Evolutionary conservation across 1,140 invertebrate species (phyloP).

Genomic region (Lordiphosa collinella): DNA sequence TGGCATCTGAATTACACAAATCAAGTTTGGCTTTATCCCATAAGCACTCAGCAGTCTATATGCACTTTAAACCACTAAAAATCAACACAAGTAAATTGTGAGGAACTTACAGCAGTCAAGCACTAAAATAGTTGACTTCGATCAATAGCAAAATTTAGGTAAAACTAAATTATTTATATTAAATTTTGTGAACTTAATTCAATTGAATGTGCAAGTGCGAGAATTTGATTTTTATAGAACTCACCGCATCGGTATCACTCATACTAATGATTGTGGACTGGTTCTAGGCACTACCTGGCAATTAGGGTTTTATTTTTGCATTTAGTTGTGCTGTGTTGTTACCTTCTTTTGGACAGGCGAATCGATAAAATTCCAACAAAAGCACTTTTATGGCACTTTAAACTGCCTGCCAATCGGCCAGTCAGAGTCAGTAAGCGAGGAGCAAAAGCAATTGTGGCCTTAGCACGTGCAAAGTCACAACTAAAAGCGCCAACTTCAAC

Average conservation of each 20-base stretch:
- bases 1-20: too few relatives aligned
- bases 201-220: background rate
- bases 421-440: background rate
- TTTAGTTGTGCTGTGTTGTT: conserved; percentile 31
- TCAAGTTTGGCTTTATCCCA: too few relatives aligned
- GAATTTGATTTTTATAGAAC: conserved; percentile 17
- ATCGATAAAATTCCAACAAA: conserved; percentile 63
- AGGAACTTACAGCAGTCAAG: too few relatives aligned
- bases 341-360: conserved; percentile 14
- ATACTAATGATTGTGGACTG: conserved; percentile 29
- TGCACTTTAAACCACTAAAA: too few relatives aligned
- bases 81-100: too few relatives aligned
- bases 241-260: conserved; percentile 76
- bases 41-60: too few relatives aligned
- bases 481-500: conserved; percentile 36
- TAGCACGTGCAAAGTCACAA: conserved; percentile 56
- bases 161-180: background rate
- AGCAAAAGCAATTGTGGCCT: conserved; percentile 19
- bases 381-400: conserved; percentile 31
- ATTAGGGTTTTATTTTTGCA: conserved; percentile 49
- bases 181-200: conserved; percentile 4
- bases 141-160: too few relatives aligned
- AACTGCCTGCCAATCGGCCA: conserved; percentile 20
- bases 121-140: too few relatives aligned
- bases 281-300: conserved; percentile 52